Evolutionary conservation across 92 coral and sea anemone genomes (phyloP).

Genomic region (Nematostella vectensis): DNA sequence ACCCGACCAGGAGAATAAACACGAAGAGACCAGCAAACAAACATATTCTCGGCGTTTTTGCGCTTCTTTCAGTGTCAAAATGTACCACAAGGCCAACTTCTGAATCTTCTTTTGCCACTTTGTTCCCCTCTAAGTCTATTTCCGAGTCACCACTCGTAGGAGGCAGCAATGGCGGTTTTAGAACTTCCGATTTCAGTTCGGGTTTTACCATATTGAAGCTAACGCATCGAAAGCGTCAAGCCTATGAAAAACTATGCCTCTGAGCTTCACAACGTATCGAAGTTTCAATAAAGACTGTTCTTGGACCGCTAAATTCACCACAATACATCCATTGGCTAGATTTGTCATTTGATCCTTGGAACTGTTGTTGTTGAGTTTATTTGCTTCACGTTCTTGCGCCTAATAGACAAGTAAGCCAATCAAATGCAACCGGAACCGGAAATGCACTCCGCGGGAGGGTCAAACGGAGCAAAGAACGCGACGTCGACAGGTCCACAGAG

Average conservation of each 20-base stretch:
- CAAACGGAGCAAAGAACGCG: not conserved
- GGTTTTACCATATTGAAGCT: slow-evolving; percentile 58
- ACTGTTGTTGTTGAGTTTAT: slow-evolving; percentile 30
- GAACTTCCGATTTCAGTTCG: slow-evolving; percentile 33
- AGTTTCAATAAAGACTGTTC: too few species aligned
- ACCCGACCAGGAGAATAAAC: slow-evolving; percentile 61
- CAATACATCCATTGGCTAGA: not conserved
- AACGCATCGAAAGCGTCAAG: not conserved
- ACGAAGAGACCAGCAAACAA: slow-evolving; percentile 56
- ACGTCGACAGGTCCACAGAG: too few species aligned
- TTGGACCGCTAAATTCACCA: slow-evolving; percentile 4
- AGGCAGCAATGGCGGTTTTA: slow-evolving; percentile 35
- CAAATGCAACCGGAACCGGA: slow-evolving; percentile 61
- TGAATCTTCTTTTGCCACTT: not conserved
- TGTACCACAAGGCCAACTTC: slow-evolving; percentile 35
- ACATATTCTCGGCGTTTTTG: slow-evolving; percentile 61
- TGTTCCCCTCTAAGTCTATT: slow-evolving; percentile 35
- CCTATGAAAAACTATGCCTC: not conserved
- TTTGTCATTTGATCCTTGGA: slow-evolving; percentile 20
- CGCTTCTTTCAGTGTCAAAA: slow-evolving; percentile 31
- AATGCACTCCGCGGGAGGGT: slow-evolving; percentile 1
- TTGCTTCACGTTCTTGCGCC: slow-evolving; percentile 9
- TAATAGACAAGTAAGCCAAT: slow-evolving; percentile 30
- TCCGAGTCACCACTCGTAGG: slow-evolving; percentile 31
- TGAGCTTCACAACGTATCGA: too few species aligned